Conservation (phyloP, 2,797 vertebrate species). For the Liasis olivaceus region DNA sequence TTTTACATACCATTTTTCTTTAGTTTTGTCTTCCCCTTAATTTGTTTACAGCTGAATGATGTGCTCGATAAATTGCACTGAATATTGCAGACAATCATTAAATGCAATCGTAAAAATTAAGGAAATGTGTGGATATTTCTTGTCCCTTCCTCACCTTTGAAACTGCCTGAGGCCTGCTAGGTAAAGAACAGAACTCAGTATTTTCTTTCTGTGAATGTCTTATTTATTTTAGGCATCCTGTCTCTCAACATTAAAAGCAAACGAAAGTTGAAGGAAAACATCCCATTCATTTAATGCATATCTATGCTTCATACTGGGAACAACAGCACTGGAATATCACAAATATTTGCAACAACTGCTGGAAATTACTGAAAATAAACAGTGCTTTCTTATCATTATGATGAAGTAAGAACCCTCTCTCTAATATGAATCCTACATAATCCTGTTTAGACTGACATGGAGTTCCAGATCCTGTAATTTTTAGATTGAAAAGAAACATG, state of each 20-base stretch:
- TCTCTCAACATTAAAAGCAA: neutral
- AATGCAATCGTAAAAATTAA: neutral
- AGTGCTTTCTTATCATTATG: neutral
- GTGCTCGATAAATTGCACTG: neutral
- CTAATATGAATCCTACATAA: neutral
- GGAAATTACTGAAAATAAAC: neutral
- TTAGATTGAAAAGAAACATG: slow-evolving; percentile 16
- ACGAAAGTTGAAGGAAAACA: neutral
- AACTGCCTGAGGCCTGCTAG: neutral
- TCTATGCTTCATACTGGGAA: neutral
- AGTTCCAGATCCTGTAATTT: neutral
- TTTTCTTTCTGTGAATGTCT: neutral
- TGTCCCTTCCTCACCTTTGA: neutral
- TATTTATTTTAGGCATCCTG: neutral
- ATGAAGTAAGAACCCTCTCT: neutral
- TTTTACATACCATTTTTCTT: neutral
- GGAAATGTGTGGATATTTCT: neutral
- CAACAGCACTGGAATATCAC: neutral
- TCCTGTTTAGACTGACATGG: neutral
- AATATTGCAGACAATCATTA: neutral
- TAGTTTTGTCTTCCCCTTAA: neutral
- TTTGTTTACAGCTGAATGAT: neutral
- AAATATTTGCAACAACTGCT: neutral
- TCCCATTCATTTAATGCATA: neutral
- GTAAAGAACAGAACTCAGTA: neutral